Evolutionary conservation across 2,888 invertebrate genomes (phyloP).

Genomic region (Drosophila gaucha): DNA sequence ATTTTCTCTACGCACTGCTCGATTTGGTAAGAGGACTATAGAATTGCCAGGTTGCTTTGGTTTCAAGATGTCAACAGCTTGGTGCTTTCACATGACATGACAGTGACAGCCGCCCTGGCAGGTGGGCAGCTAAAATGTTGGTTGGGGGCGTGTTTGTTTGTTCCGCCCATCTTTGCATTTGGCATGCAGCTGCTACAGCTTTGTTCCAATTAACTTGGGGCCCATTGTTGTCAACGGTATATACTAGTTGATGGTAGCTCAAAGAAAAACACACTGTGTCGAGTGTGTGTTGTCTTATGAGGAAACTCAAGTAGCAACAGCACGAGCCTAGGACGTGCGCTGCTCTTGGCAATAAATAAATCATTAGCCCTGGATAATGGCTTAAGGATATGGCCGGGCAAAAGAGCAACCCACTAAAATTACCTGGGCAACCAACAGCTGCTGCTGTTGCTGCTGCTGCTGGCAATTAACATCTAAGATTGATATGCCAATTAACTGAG

Average conservation of each 20-base stretch:
- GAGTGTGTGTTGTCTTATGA: constrained; percentile 11
- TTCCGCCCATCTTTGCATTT: constrained; percentile 19
- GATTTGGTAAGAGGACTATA: constrained; percentile 1
- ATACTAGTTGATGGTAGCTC: constrained; percentile 27
- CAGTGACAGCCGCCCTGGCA: constrained; percentile 22
- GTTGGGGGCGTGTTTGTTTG: background rate
- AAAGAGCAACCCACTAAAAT: constrained; percentile 7
- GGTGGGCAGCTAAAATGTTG: background rate
- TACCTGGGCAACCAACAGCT: background rate
- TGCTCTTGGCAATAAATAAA: constrained; percentile 48
- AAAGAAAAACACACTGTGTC: constrained; percentile 12
- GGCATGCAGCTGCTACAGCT: constrained; percentile 38
- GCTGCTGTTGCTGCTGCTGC: background rate
- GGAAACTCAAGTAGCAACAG: constrained; percentile 7
- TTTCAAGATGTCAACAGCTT: constrained; percentile 26
- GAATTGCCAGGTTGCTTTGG: constrained; percentile 14
- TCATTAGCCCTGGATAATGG: constrained; percentile 40
- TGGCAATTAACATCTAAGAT: constrained; percentile 18
- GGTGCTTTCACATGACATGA: constrained; percentile 18
- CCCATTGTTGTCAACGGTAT: constrained; percentile 52
- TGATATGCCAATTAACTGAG: constrained; percentile 8
- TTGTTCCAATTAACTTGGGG: constrained; percentile 62
- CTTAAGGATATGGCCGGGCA: constrained; percentile 23
- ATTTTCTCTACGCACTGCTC: background rate
- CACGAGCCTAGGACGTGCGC: constrained; percentile 7